Conservation (phyloP, 2,888 invertebrate genomes). For the Microctonus aethiopoides region DNA sequence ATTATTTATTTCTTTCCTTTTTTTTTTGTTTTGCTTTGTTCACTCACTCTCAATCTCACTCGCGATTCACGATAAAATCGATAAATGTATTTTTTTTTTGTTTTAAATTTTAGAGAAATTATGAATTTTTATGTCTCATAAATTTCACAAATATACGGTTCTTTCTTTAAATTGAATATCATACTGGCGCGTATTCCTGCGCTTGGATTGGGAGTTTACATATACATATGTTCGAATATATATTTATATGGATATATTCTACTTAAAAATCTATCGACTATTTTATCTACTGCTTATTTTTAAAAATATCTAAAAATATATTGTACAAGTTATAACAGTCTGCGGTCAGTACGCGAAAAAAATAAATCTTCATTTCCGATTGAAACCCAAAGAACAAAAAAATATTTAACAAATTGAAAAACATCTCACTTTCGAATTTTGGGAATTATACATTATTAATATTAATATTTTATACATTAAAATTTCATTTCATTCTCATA, state of each 20-base stretch:
- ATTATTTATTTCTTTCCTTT: not conserved
- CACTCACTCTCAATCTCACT: conserved; percentile 1
- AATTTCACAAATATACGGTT: not conserved
- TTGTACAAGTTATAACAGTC: conserved; percentile 55
- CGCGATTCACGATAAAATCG: conserved; percentile 6
- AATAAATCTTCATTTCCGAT: conserved; percentile 43
- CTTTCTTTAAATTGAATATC: not conserved
- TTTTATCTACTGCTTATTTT: conserved; percentile 45
- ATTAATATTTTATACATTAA: not conserved
- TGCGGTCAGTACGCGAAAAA: conserved; percentile 49
- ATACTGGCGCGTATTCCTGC: not conserved
- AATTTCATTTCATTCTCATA: not conserved
- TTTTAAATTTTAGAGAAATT: not conserved
- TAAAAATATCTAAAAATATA: conserved; percentile 63
- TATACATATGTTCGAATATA: not conserved
- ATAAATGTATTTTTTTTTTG: not conserved
- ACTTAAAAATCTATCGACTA: conserved; percentile 45
- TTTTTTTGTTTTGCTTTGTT: not conserved
- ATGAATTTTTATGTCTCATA: not conserved
- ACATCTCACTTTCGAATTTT: not conserved
- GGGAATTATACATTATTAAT: conserved; percentile 3
- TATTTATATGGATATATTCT: conserved; percentile 1
- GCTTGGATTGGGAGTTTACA: conserved; percentile 1
- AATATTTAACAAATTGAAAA: not conserved
- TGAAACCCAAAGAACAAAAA: conserved; percentile 22